Conservation (phyloP, 2,113 vertebrate genomes). For the Platysteira castanea region DNA sequence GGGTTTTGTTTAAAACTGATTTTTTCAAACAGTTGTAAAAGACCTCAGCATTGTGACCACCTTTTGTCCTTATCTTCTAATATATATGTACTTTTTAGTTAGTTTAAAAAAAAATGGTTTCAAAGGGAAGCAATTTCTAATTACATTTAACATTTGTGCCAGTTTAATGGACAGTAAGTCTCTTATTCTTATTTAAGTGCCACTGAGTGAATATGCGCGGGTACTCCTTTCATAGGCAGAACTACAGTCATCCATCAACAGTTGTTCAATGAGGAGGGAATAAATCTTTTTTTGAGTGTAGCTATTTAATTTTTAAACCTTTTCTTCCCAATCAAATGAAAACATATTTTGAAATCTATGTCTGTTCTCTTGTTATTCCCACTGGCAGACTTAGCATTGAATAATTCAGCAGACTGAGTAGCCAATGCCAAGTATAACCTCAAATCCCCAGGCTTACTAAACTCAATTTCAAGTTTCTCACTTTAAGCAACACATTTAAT, state of each 20-base stretch:
- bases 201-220: neutral
- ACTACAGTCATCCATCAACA: neutral
- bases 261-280: neutral
- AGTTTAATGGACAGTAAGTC: neutral
- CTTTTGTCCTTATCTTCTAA: neutral
- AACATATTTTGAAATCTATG: conserved; percentile 27
- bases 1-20: neutral
- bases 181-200: neutral
- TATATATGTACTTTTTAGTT: neutral
- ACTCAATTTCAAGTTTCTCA: conserved; percentile 66
- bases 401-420: conserved; percentile 60
- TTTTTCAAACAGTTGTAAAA: neutral
- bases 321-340: conserved; percentile 25
- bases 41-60: neutral
- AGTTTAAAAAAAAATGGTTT: neutral
- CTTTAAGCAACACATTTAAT: conserved; percentile 66
- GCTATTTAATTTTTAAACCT: conserved; percentile 31
- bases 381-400: conserved; percentile 17
- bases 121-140: neutral
- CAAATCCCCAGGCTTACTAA: conserved; percentile 53
- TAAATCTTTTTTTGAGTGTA: conserved; percentile 1
- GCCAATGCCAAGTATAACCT: conserved; percentile 39
- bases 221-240: neutral
- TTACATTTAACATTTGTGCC: neutral
- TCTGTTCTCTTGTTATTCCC: conserved; percentile 47